Evolutionary conservation across 2,797 vertebrate species (phyloP).

Genomic region (Malacoctenus gilli): DNA sequence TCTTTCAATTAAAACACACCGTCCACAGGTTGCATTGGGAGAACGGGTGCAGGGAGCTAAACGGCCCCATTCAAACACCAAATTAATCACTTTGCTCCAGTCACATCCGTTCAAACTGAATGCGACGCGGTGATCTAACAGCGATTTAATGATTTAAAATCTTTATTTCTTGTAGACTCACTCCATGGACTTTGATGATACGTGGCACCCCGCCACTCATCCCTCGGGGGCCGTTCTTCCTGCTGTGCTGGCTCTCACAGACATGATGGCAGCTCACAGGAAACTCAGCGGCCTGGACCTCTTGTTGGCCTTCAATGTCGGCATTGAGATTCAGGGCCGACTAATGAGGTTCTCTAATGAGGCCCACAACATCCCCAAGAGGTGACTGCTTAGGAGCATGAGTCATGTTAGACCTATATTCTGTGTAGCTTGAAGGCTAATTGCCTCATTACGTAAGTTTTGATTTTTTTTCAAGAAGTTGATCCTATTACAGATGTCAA

Average conservation of each 20-base stretch:
- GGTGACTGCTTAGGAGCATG: conserved; percentile 67
- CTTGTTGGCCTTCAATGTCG: conserved; percentile 88
- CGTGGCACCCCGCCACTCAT: conserved; percentile 92
- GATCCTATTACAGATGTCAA: conserved; percentile 12
- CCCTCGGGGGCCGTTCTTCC: conserved; percentile 90
- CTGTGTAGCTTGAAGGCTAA: background rate
- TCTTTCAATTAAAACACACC: background rate
- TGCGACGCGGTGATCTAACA: too few relatives aligned
- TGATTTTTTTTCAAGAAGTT: background rate
- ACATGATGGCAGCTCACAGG: conserved; percentile 81
- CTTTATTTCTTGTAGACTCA: conserved; percentile 78
- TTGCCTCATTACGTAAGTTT: background rate
- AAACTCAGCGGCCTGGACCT: conserved; percentile 86
- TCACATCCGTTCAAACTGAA: too few relatives aligned
- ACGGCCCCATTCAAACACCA: too few relatives aligned
- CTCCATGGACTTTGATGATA: conserved; percentile 94
- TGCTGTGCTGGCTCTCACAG: conserved; percentile 86
- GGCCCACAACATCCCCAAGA: conserved; percentile 87
- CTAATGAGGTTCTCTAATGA: conserved; percentile 90
- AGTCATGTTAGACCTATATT: background rate
- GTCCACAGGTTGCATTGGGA: background rate
- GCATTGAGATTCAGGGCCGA: conserved; percentile 89
- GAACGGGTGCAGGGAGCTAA: background rate
- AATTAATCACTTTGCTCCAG: too few relatives aligned
- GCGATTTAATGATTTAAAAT: too few relatives aligned